Evolutionary conservation across 2,888 invertebrate genomes (phyloP), one percentile per base, ranked within the genome.

Genomic region (Andrena minutula): DNA sequence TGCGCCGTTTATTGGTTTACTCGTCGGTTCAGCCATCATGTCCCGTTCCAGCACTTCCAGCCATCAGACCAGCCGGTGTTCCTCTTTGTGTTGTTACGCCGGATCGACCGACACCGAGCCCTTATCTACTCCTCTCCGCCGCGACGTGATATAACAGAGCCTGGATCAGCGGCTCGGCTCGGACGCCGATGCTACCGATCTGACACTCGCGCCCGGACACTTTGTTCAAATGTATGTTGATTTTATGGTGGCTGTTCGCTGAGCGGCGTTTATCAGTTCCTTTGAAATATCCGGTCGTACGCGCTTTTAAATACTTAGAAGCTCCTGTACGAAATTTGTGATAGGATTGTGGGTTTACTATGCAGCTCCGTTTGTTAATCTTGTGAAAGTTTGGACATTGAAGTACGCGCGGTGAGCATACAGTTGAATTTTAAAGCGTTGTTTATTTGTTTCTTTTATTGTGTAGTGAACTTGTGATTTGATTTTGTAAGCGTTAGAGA

Each of bases 1-100:
- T 92, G 92, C 91, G 89, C 90, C 93, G 93, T 93, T 93, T 93
- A 94, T 94, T 94, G 94, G 94, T 93, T 93, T 92, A 93, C 92
- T 93, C 92, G 92, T 90, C 88, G 89, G 88, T 86, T 90, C 91
- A 90, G 91, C 91, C 89, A 89, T 89, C 87, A 81, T 86, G 89
- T 90, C 88, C 90, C 89, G 73, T 90, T 88, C 41, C 41, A 41
- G 41, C 41, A 16, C 41, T 16, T 41, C 41, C 87, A 76, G 83
- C 87, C 89, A 85, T 89, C 87, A 66, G 79, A 76, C 75, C 75
- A 84, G 82, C 81, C 83, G 81, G 83, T 79, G 82, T 82, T 89
- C 88, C 89, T 89, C 90, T 90, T 80, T 80, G 74, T 74, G 65
- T 64, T 75, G 23, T 26, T 58, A 69, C 49, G 12, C 28, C 49